Base-by-base conservation (phyloP, 2,113 vertebrate species). In the Sigmodon hispidus region DNA sequence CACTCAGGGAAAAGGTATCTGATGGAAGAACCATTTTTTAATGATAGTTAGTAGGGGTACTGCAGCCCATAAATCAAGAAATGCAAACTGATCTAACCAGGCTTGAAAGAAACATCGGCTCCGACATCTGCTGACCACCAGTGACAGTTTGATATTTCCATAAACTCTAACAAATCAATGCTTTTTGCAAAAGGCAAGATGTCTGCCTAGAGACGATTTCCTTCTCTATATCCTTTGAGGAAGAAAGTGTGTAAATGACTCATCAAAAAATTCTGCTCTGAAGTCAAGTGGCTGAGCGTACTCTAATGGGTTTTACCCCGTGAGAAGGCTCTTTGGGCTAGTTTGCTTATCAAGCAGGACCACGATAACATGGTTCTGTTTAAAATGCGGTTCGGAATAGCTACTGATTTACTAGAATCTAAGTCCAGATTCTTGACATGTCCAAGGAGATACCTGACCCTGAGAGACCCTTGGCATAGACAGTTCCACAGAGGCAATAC, bases 351-450 rank as follows among this genome's bases (percentile, higher is more conserved):
- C n/a, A 45, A 81, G 21, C 7, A 57, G 45, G 50, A 26, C 3
- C 17, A 52, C 4, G 21, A 50, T 40, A 90, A 70, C 0, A 0
- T 3, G 17, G 84, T 90, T 77, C 34, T n/a, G 55, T 52, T 40
- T 67, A 52, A 95, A 85, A 75, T 12, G 72, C 34, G 65, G 65
- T 72, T 89, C 48, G 65, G 1, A 19, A 7, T 22, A 84, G 77
- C n/a, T 52, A 63, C 80, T 75, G 65, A 92, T 48, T 83, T 86
- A 86, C 72, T n/a, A 79, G 17, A 31, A 61, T 45, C 76, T 21
- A 94, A 90, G 77, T 92, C 36, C 55, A 94, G 45, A 69, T 88
- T 86, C 75, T 88, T 57, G 91, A 21, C 43, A 29, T 73, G 45
- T 79, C 36, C 45, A 84, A 63, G 36, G 36, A n/a, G n/a, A n/a